Evolutionary conservation across 2,888 invertebrate species (phyloP).

Genomic region (Philereme vetulata): DNA sequence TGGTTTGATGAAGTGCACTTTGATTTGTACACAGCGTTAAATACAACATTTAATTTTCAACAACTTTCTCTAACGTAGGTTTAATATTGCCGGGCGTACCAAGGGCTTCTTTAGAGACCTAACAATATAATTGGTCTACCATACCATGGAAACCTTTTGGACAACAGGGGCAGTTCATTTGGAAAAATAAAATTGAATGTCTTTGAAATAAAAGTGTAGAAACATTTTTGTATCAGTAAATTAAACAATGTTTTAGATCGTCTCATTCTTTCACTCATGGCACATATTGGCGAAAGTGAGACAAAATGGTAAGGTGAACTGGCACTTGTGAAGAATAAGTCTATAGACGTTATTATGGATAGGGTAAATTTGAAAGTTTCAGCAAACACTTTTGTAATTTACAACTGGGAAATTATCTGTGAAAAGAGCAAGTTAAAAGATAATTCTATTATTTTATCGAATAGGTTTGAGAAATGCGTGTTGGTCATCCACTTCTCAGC

Average conservation of each 20-base stretch:
- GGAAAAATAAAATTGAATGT: not conserved
- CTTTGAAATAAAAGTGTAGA: not conserved
- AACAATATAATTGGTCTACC: constrained; percentile 30
- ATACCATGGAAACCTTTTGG: constrained; percentile 11
- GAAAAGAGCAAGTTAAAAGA: not conserved
- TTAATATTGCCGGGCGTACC: constrained; percentile 58
- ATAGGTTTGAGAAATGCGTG: constrained; percentile 29
- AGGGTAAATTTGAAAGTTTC: constrained; percentile 3
- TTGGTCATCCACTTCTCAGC: constrained; percentile 20
- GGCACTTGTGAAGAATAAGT: not conserved
- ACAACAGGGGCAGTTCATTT: not conserved
- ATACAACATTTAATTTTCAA: constrained; percentile 77
- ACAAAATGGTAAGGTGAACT: constrained; percentile 2
- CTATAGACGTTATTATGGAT: too few species aligned
- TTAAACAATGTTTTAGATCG: constrained; percentile 2
- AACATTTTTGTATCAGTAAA: not conserved
- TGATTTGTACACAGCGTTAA: constrained; percentile 82
- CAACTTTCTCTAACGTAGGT: constrained; percentile 69
- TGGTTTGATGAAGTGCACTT: constrained; percentile 81
- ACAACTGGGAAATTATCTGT: not conserved
- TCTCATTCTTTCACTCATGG: constrained; percentile 26
- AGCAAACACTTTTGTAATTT: not conserved
- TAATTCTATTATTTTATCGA: constrained; percentile 23
- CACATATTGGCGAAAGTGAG: constrained; percentile 24
- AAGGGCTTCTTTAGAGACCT: constrained; percentile 32